These are phyloP conservation scores for Echinometra lucunter DNA, from an alignment of 53 echinoderm and acorn worm genomes.

Conservation along the genomic window DNA sequence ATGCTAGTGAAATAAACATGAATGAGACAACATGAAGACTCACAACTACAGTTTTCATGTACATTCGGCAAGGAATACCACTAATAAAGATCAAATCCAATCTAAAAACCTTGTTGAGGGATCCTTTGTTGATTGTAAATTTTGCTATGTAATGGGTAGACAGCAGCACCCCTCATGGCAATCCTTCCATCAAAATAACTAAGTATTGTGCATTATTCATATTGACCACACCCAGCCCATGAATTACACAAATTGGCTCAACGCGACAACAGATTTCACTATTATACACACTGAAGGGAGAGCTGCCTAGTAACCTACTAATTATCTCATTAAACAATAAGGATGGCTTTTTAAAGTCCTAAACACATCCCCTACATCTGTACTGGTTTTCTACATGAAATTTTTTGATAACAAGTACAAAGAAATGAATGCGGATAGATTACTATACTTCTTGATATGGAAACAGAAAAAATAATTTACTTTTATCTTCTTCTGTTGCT, in stretches of 20 bases:
- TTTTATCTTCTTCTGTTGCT: neutral
- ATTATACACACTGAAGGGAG: neutral
- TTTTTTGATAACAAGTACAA: neutral
- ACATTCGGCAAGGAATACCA: neutral
- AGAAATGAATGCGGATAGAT: neutral
- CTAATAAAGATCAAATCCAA: neutral
- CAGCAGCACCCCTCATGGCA: neutral
- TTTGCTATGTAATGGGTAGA: neutral
- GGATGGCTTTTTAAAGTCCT: too few relatives aligned
- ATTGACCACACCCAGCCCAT: constrained; percentile 43
- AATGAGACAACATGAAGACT: neutral
- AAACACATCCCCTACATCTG: neutral
- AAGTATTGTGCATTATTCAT: constrained; percentile 32
- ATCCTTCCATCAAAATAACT: constrained; percentile 25
- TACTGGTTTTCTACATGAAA: neutral
- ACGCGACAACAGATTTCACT: neutral
- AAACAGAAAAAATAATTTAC: neutral
- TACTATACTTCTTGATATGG: neutral
- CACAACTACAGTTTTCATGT: neutral
- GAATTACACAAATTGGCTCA: constrained; percentile 21
- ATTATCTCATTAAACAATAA: neutral
- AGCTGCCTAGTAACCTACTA: neutral
- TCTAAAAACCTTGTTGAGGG: constrained; percentile 1
- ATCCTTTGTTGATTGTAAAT: constrained; percentile 12
- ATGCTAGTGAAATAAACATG: neutral